phyloP scores from a whole-genome alignment of 2,888 invertebrate genomes.

The Palloptera scutellata region DNA sequence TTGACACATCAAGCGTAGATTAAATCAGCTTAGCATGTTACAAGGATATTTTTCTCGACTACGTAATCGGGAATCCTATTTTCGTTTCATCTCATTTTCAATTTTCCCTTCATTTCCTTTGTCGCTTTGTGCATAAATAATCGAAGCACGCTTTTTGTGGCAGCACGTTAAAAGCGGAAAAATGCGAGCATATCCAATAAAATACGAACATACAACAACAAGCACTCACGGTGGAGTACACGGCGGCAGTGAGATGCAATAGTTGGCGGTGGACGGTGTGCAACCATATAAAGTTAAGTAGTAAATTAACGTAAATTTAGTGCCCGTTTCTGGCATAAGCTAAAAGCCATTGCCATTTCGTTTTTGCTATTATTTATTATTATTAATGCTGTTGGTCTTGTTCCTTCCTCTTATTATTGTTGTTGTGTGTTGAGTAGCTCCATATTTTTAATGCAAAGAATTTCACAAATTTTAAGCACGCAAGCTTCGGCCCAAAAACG shows the following conservation, averaged over 20 bases:
- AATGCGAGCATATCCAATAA: not conserved
- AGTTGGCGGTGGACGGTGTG: not conserved
- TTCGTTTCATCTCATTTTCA: conserved; percentile 31
- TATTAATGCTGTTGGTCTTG: too few relatives aligned
- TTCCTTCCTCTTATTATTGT: too few relatives aligned
- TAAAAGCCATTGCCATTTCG: too few relatives aligned
- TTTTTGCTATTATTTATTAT: too few relatives aligned
- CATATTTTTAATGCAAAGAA: too few relatives aligned
- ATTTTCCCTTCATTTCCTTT: conserved; percentile 29
- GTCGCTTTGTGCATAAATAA: conserved; percentile 47
- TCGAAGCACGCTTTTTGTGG: conserved; percentile 21
- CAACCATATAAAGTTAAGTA: not conserved
- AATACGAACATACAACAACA: too few relatives aligned
- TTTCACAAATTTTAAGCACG: too few relatives aligned
- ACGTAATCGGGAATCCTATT: conserved; percentile 24
- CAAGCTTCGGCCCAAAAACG: too few relatives aligned
- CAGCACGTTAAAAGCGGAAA: not conserved
- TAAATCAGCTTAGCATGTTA: conserved; percentile 21
- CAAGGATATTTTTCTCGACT: conserved; percentile 14
- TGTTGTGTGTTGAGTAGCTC: too few relatives aligned
- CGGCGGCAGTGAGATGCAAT: conserved; percentile 3
- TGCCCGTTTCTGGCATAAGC: conserved; percentile 1
- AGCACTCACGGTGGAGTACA: too few relatives aligned
- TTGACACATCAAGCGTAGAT: conserved; percentile 2
- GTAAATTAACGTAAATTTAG: conserved; percentile 18